These are phyloP conservation scores for Ispidina lecontei DNA, from an alignment of 2,797 vertebrate species.

Conservation along the genomic window DNA sequence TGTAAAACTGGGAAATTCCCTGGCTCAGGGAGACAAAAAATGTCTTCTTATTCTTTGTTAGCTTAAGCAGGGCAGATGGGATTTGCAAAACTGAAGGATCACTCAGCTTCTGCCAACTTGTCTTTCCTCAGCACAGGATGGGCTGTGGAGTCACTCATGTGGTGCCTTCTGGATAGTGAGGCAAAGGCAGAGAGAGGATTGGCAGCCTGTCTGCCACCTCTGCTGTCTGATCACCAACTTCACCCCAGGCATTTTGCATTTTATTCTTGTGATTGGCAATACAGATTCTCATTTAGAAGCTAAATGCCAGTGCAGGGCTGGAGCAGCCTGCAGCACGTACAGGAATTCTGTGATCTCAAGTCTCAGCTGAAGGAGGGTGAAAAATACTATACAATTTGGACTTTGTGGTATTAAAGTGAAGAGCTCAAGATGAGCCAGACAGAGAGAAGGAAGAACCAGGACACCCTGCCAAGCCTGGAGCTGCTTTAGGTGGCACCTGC, in stretches of 20 bases:
- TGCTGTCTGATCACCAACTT: neutral
- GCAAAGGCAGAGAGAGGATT: neutral
- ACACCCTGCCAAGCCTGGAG: neutral
- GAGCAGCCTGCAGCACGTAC: rapidly evolving
- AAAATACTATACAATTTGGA: neutral
- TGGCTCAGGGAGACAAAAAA: neutral
- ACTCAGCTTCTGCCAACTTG: neutral
- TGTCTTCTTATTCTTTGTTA: neutral
- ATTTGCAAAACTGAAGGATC: neutral
- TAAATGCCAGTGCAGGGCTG: neutral
- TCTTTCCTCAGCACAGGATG: neutral
- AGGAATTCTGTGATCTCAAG: neutral
- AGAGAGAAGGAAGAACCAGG: neutral
- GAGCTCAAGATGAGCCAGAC: neutral
- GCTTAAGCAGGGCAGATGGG: neutral
- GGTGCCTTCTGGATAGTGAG: neutral
- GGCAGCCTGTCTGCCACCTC: neutral
- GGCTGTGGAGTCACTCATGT: neutral
- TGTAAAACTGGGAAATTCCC: constrained; percentile 40
- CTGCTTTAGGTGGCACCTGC: neutral
- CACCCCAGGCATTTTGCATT: neutral
- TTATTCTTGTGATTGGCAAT: neutral
- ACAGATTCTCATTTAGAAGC: neutral
- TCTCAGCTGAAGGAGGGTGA: neutral
- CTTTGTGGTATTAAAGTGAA: neutral